A percentile compares a stretch with the other conserved stretches of the same genome.
Evolutionary conservation across 2,797 vertebrate genomes (phyloP).

Genomic region (Acomys russatus): DNA sequence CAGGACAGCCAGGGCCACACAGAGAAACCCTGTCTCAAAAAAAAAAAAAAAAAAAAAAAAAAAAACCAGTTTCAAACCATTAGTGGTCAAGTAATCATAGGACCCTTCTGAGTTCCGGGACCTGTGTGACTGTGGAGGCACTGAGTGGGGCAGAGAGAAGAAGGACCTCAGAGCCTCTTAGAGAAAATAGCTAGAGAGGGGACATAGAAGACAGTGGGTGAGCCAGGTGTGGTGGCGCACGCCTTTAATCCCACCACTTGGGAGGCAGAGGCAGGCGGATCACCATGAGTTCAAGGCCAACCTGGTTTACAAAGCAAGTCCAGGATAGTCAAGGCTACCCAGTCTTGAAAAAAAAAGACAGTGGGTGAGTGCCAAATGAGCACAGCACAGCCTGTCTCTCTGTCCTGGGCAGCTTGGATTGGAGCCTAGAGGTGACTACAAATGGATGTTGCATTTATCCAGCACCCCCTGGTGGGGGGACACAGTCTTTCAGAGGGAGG

Average conservation of each 20-base stretch:
- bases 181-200: conserved; percentile 38
- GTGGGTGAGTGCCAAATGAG: neutral
- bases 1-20: too few species aligned
- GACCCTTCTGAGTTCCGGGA: neutral
- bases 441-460: neutral
- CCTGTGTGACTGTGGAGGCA: neutral
- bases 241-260: too few species aligned
- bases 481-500: neutral
- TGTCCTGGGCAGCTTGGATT: neutral
- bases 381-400: neutral
- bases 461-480: neutral
- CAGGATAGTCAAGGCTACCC: too few species aligned
- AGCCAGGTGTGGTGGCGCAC: too few species aligned
- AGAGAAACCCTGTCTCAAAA: too few species aligned
- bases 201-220: neutral
- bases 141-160: neutral
- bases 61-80: neutral
- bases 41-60: neutral
- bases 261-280: too few species aligned
- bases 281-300: too few species aligned
- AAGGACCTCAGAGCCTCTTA: neutral
- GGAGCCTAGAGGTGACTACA: neutral
- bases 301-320: too few species aligned
- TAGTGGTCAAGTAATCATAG: neutral
- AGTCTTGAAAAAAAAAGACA: too few species aligned